Base-by-base conservation (phyloP, 1,140 invertebrate genomes). In the Choristoneura fumiferana region DNA sequence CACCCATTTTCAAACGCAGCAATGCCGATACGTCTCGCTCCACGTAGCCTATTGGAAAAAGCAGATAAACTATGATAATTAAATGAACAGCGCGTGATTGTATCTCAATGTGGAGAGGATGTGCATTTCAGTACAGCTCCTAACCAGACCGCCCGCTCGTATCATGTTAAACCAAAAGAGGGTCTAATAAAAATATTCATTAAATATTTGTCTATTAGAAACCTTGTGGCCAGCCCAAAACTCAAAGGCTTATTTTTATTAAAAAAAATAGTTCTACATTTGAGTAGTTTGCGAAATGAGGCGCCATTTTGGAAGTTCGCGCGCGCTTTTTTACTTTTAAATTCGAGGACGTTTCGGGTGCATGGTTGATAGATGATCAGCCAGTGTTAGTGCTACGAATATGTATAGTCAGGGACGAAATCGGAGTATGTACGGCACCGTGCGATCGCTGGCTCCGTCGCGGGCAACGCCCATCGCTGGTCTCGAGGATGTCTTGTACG, bases 51-150 rank as follows among this genome's bases (percentile, higher is more conserved):
- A 88, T 85, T 83, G 82, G 80, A 82, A 86, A 86, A 88, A 84
- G 78, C 76, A 84, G 81, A 87, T 84, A 85, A 83, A 86, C 67
- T 85, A 83, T 84, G 76, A 84, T 86, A 86, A 88, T 86, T 83
- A 79, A 58, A 84, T 81, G 71, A 74, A 78, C 76, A 71, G 77
- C 76, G 78, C 81, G 78, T 72, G 65, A 73, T 73, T 67, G 61
- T 76, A 68, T 65, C 71, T 71, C 71, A 29, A 29, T 70, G 60
- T 68, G 67, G 52, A 71, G 58, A 53, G 58, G 57, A 56, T 60
- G 60, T 67, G 69, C 81, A 78, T 76, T 77, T 68, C 67, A 76
- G 43, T 49, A 22, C 43, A 18, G 43, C 22, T 66, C 62, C 60
- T 56, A 53, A 36, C 34, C 15, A 35, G 38, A 57, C n/a, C 38